phyloP scores from a whole-genome alignment of 2,113 vertebrate genomes.

The cattle (Bos taurus) region DNA sequence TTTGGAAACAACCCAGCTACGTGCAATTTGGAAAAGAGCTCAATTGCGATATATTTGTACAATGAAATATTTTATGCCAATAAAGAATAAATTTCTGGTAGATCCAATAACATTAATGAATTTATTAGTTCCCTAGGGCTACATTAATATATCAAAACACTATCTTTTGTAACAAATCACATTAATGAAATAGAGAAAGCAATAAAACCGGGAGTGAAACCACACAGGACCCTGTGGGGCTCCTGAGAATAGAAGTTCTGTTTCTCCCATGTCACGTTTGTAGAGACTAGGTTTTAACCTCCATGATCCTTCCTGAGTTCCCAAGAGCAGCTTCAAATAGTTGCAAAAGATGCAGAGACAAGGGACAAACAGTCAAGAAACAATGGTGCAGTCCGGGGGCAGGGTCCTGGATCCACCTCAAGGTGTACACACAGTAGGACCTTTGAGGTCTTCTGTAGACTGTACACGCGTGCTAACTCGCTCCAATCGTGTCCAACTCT shows the following conservation, averaged over 20 bases:
- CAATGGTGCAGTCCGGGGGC: background rate
- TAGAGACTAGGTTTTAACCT: background rate
- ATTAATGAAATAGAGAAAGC: background rate
- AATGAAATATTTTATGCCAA: background rate
- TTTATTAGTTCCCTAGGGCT: background rate
- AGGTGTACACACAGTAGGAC: background rate
- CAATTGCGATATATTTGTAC: background rate
- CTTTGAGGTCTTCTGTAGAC: background rate
- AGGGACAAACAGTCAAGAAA: background rate
- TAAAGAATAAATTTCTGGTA: background rate
- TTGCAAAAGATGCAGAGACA: background rate
- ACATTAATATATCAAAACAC: background rate
- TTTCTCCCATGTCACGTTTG: background rate
- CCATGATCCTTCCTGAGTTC: background rate
- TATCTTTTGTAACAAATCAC: background rate
- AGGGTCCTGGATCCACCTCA: background rate
- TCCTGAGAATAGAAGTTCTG: background rate
- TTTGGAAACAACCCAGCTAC: background rate
- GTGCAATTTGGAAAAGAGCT: background rate
- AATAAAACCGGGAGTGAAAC: background rate
- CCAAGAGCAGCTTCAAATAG: background rate
- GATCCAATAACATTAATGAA: background rate
- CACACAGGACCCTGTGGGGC: background rate
- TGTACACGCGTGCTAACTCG: background rate
- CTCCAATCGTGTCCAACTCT: background rate